phyloP scores from a whole-genome alignment of 1,140 invertebrate species.

The Drosophila teissieri region DNA sequence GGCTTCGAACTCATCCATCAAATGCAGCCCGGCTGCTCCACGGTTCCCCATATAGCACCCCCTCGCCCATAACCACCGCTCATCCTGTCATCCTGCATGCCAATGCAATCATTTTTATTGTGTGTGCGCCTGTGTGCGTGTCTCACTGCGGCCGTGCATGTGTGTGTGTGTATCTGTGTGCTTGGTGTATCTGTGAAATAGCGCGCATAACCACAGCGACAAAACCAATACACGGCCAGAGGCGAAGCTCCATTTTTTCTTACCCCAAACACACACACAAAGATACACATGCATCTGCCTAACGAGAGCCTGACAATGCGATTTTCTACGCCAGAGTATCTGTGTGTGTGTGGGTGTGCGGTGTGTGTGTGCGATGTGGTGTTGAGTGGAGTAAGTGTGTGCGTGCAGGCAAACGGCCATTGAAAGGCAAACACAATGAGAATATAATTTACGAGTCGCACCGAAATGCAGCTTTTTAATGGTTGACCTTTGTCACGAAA shows the following conservation, averaged over 20 bases:
- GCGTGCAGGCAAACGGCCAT: slow-evolving; percentile 10
- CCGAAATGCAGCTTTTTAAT: slow-evolving; percentile 52
- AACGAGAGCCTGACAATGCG: slow-evolving; percentile 52
- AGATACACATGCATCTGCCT: slow-evolving; percentile 24
- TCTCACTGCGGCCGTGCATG: slow-evolving; percentile 21
- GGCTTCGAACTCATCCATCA: slow-evolving; percentile 76
- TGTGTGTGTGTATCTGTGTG: background rate
- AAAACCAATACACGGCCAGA: slow-evolving; percentile 55
- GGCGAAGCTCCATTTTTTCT: slow-evolving; percentile 40
- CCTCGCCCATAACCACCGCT: background rate
- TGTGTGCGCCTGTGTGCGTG: slow-evolving; percentile 37
- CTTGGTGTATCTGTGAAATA: slow-evolving; percentile 52
- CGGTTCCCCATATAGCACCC: background rate
- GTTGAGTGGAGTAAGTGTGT: background rate
- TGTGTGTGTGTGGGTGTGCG: slow-evolving; percentile 18
- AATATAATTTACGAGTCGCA: slow-evolving; percentile 61
- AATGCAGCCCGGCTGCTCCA: slow-evolving; percentile 58
- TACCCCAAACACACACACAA: slow-evolving; percentile 2
- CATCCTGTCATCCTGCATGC: slow-evolving; percentile 59
- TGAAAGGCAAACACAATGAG: slow-evolving; percentile 64
- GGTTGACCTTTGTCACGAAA: slow-evolving; percentile 63
- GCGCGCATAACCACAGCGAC: slow-evolving; percentile 65
- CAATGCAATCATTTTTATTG: slow-evolving; percentile 82
- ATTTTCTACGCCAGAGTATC: slow-evolving; percentile 22
- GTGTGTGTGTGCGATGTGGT: background rate